phyloP scores from a whole-genome alignment of 2,888 invertebrate genomes.

The Ariolimax columbianus region DNA sequence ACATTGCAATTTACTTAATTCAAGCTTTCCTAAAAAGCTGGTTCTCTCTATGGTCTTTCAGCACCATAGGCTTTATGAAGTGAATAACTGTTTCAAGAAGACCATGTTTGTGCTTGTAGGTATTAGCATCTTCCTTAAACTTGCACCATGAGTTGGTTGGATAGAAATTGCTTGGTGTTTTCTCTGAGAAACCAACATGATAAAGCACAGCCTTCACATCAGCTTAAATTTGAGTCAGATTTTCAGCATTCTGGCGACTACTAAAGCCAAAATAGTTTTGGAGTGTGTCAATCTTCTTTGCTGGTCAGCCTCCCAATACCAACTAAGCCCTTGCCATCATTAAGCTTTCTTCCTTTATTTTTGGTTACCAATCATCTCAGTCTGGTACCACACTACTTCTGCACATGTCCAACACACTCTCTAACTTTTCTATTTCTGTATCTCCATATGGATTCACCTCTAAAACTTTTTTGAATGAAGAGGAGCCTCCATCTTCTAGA shows the following conservation, averaged over 20 bases:
- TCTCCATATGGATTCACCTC: background rate
- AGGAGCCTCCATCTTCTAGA: background rate
- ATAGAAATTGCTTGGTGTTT: background rate
- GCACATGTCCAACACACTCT: background rate
- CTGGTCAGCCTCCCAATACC: constrained; percentile 27
- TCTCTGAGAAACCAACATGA: background rate
- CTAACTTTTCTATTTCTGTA: background rate
- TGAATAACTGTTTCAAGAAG: background rate
- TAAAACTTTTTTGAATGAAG: background rate
- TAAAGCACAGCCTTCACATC: background rate
- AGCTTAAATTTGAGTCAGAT: background rate
- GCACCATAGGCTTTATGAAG: background rate
- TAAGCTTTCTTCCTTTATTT: too few species aligned
- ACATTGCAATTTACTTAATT: too few species aligned
- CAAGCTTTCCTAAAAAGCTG: too few species aligned
- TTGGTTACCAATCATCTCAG: background rate
- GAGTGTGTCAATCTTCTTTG: constrained; percentile 9
- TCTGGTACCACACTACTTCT: background rate
- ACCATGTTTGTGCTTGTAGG: background rate
- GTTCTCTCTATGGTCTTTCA: too few species aligned
- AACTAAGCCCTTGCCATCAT: constrained; percentile 38
- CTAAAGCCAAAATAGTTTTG: background rate
- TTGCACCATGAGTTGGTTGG: background rate
- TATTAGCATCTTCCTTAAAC: background rate
- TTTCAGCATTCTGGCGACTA: background rate